Conservation (phyloP, 2,113 vertebrate species). For the Pao palembangensis region DNA sequence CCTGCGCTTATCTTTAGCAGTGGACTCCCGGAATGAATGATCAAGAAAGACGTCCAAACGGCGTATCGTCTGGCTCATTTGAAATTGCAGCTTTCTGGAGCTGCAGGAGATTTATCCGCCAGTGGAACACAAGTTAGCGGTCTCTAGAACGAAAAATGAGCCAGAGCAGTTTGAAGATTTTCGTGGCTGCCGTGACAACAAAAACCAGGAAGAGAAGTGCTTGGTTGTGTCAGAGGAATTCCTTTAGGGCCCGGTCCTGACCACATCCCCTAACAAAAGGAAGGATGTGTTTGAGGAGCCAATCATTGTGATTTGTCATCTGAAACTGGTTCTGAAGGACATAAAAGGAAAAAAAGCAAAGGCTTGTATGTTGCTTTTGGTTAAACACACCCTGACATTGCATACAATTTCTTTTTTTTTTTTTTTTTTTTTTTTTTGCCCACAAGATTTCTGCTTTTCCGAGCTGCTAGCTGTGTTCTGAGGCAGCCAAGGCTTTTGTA, state of each 20-base stretch:
- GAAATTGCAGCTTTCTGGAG: not conserved
- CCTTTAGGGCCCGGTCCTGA: not conserved
- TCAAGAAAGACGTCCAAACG: not conserved
- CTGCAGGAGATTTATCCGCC: not conserved
- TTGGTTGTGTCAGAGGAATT: conserved; percentile 7
- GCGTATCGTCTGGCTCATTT: not conserved
- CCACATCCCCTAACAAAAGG: conserved; percentile 7
- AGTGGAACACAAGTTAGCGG: not conserved
- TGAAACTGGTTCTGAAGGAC: conserved; percentile 1
- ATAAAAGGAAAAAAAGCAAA: conserved; percentile 12
- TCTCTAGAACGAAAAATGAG: not conserved
- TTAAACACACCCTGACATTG: conserved; percentile 45
- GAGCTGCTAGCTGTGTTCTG: not conserved
- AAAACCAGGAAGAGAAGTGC: not conserved
- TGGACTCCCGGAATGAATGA: not conserved
- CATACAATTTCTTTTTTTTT: conserved; percentile 4
- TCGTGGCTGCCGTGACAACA: not conserved
- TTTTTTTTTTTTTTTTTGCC: not conserved
- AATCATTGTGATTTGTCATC: conserved; percentile 5
- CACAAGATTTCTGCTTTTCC: conserved; percentile 4
- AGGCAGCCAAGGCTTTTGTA: not conserved
- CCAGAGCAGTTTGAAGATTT: not conserved
- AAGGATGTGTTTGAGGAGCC: conserved; percentile 29
- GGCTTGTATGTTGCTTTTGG: not conserved
- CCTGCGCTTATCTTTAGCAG: not conserved